Base-by-base conservation (phyloP, 2,113 vertebrate genomes). In the Ceyx melanurus region DNA sequence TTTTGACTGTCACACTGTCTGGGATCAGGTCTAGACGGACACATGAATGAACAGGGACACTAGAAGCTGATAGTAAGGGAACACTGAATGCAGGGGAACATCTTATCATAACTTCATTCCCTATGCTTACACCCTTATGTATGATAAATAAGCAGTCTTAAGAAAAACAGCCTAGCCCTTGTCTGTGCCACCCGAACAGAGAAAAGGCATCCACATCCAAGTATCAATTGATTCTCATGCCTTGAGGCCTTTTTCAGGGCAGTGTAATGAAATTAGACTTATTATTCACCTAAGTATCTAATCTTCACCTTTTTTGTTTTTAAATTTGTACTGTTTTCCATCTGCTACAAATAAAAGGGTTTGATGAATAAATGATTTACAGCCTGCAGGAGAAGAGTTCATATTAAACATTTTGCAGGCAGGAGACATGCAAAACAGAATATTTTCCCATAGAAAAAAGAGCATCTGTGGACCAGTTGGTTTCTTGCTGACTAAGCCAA, bases 311-410 rank as follows among this genome's bases (percentile, higher is more conserved):
- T 89, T 93, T 95, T 85, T 95, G 71, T 92, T 89, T 93, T 89
- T 37, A 79, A 73, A 92, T 86, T 94, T 89, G 14, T 65, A 78
- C 74, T 46, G n/a, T 89, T 84, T 94, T 91, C 75, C 84, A 83
- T 94, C 89, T 91, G 79, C 84, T 89, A n/a, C 81, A 88, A 90
- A 95, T 93, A 86, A 95, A 95, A 88, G 76, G n/a, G 76, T 89
- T 82, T 96, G 94, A 80, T 95, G 71, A 94, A 96, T 94, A 96
- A 95, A 95, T 92, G 71, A 95, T 96, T 96, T 93, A 90, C 67
- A 95, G 78, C 78, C 86, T 95, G 88, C 88, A 93, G 83, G 77
- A 94, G 86, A 93, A 79, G 45, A 74, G 90, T 85, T 93, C 81
- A 56, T 77, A 86, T 43, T 67, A 87, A 94, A 93, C 19, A 48